Conservation (phyloP, 2,113 vertebrate genomes). For the Balaeniceps rex region DNA sequence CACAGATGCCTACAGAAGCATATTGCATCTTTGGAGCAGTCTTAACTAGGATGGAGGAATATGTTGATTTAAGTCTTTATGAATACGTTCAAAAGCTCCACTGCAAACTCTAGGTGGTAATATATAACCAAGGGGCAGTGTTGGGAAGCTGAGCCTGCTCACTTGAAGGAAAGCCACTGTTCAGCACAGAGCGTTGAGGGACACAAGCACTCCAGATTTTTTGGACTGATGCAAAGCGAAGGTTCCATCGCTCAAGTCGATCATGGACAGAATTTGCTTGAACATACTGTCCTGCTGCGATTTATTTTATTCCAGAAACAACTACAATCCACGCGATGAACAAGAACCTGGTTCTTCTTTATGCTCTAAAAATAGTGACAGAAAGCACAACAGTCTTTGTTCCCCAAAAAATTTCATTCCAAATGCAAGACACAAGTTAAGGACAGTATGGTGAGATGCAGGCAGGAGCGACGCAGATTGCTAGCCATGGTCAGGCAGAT, state of each 20-base stretch:
- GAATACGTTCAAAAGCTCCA: background rate
- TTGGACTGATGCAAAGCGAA: background rate
- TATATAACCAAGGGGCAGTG: background rate
- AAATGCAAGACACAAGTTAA: background rate
- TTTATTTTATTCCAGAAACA: background rate
- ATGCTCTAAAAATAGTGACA: background rate
- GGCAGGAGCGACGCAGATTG: background rate
- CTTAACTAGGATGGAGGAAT: background rate
- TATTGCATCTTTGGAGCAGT: background rate
- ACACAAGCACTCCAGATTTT: background rate
- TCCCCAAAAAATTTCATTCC: background rate
- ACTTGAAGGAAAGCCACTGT: background rate
- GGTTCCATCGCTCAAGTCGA: background rate
- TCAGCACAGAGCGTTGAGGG: background rate
- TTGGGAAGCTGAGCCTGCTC: background rate
- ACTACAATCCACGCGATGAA: background rate
- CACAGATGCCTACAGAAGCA: background rate
- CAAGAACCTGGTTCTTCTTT: background rate
- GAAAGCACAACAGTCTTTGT: background rate
- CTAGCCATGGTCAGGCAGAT: background rate
- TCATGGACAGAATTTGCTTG: background rate
- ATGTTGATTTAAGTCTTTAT: background rate
- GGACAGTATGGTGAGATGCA: background rate
- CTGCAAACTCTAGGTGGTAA: background rate
- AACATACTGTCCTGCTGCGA: background rate